Evolutionary conservation across 1,140 invertebrate species (phyloP), one percentile per base, ranked within the genome.

Genomic region (Diachasmimorpha longicaudata): DNA sequence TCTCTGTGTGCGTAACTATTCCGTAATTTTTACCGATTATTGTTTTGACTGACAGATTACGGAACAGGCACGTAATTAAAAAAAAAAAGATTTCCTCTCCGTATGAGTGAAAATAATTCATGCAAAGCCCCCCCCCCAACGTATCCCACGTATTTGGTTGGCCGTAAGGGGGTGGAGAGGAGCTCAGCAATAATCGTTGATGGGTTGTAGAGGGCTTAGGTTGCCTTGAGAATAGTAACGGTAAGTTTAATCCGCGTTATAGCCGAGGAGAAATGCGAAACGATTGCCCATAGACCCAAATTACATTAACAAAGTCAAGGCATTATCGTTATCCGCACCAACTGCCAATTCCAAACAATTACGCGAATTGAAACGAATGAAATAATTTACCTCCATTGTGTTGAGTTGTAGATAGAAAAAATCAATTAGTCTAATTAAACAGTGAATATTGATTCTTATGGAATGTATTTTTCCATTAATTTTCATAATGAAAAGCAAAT

Each of bases 341-440:
- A 70, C 42, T 70, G 37, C 68, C 23, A 66, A 23, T 66, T 66
- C 9, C 19, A 66, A 66, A 21, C 19, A 66, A 23, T 66, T 14
- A 66, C 11, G 58, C 8, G 16, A 25, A 66, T 25, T 14, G 19
- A 66, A 58, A 66, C 25, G 13, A 31, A 66, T 66, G 13, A 66
- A 23, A 23, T 25, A 23, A 23, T 66, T 25, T 9, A 10, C 25
- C 25, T 19, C 13, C 21, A n/a, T 23, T 70, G 42, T 70, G n/a
- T 69, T 69, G 8, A 14, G 4, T 42, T 16, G 14, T 25, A 16
- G 14, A 37, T 37, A 16, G 0, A 66, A 66, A 72, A 72, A 72
- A 66, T 72, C 14, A 72, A 72, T 72, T 42, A 66, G 37, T n/a
- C 37, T 63, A 72, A 72, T 72, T 72, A 72, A 72, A 66, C 63